Base-by-base conservation (phyloP, 1,140 invertebrate genomes). In the Nylanderia fulva region DNA sequence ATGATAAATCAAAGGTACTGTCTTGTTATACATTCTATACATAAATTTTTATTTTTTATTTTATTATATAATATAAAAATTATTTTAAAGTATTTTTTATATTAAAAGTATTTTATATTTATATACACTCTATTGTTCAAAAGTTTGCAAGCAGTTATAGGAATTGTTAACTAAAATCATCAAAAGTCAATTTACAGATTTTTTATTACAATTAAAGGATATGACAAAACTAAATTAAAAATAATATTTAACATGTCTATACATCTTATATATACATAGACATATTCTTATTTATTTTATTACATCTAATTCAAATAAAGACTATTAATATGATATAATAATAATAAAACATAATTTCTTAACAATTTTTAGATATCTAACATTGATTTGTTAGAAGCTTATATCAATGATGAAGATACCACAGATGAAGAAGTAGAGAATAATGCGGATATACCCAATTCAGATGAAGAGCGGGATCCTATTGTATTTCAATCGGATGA, bases 361-460 rank as follows among this genome's bases (percentile, higher is more conserved):
- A 76, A 76, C 4, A 45, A 74, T 72, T 84, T 85, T 84, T 85
- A 94, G 94, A 90, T 93, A 87, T 93, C 90, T 5, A 92, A 87
- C 33, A 76, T 87, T 0, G 92, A 93, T 91, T 91, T 93, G 36
- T 79, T 91, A 36, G 72, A 74, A 29, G 56, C 84, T 33, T 91
- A 93, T 76, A 69, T 94, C 52, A 94, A 93, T 84, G 94, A 95
- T 48, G 94, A 94, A 68, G 96, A 96, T 84, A 94, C 94, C 76
- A 95, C 95, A 2, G 96, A 96, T 88, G 96, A 95, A 45, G 96
- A 96, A 42, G 86, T 91, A 48, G 94, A 95, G 79, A 87, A 95
- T 8, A 85, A 93, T 66, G 83, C 91, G 13, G 56, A 88, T n/a
- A 91, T 93, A 79, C 92, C 92, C 61, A 95, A 95, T 72, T 95